phyloP scores from a whole-genome alignment of 2,888 invertebrate species.

The Caenorhabditis sp. region DNA sequence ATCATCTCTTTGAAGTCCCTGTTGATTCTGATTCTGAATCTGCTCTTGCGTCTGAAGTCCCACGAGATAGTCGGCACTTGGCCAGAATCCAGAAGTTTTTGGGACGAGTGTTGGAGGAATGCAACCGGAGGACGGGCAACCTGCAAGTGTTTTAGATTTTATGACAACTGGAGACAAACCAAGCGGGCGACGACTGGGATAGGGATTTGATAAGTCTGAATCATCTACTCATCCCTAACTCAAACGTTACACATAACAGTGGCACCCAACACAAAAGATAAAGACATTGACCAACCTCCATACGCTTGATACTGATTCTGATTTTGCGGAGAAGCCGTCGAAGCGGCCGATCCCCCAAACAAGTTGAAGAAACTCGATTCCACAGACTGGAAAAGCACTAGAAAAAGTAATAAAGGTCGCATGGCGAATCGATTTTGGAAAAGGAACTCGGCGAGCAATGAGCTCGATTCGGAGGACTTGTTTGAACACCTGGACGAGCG shows the following conservation, averaged over 20 bases:
- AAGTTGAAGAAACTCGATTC: conserved; percentile 24
- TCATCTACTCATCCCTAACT: too few species aligned
- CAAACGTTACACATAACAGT: too few species aligned
- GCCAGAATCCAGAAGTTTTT: conserved; percentile 50
- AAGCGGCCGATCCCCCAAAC: conserved; percentile 17
- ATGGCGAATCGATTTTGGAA: conserved; percentile 23
- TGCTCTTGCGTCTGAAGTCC: conserved; percentile 42
- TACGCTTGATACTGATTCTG: conserved; percentile 33
- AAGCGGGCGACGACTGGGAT: too few species aligned
- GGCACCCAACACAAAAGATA: too few species aligned
- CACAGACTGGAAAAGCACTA: conserved; percentile 8
- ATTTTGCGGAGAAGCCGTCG: conserved; percentile 18
- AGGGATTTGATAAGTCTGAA: too few species aligned
- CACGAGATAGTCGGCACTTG: conserved; percentile 35
- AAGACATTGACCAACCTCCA: conserved; percentile 1
- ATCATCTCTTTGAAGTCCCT: conserved; percentile 17
- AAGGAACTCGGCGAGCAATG: neutral
- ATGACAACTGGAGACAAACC: neutral
- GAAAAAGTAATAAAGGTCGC: conserved; percentile 19
- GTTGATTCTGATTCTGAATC: conserved; percentile 26
- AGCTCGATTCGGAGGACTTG: conserved; percentile 9
- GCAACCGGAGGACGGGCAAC: conserved; percentile 45
- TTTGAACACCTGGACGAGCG: conserved; percentile 46
- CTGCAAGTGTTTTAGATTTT: too few species aligned
- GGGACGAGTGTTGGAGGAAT: conserved; percentile 43